Conservation (phyloP, 2,797 vertebrate genomes). For the Lepidocolaptes lacrymiger region DNA sequence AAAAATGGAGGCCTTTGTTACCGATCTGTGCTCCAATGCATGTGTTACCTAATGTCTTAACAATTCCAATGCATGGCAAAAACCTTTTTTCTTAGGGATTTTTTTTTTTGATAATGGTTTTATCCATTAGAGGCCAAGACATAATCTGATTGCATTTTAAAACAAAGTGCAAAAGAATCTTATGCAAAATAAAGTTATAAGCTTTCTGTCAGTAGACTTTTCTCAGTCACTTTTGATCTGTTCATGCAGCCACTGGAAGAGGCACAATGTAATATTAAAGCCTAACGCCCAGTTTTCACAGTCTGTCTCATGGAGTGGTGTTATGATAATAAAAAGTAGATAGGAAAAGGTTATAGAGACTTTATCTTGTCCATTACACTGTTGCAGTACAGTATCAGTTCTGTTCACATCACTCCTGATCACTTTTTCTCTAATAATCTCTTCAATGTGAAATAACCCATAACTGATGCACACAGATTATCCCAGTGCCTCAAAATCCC, state of each 20-base stretch:
- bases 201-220: background rate
- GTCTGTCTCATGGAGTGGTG: background rate
- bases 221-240: background rate
- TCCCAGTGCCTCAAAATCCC: background rate
- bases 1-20: background rate
- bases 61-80: accelerated
- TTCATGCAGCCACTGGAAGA: background rate
- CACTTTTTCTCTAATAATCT: background rate
- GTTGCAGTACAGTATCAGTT: background rate
- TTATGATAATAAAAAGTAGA: background rate
- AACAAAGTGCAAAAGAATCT: background rate
- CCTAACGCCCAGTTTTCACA: background rate
- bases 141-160: background rate
- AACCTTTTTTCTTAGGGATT: background rate
- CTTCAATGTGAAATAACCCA: background rate
- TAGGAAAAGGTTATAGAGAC: background rate
- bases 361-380: background rate
- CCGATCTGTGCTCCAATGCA: background rate
- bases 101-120: background rate
- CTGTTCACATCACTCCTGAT: background rate
- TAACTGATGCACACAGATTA: background rate
- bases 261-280: background rate
- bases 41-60: background rate
- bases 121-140: background rate
- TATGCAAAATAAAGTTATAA: background rate